Evolutionary conservation across 2,888 invertebrate genomes (phyloP).

Genomic region (Dinocampus coccinellae): DNA sequence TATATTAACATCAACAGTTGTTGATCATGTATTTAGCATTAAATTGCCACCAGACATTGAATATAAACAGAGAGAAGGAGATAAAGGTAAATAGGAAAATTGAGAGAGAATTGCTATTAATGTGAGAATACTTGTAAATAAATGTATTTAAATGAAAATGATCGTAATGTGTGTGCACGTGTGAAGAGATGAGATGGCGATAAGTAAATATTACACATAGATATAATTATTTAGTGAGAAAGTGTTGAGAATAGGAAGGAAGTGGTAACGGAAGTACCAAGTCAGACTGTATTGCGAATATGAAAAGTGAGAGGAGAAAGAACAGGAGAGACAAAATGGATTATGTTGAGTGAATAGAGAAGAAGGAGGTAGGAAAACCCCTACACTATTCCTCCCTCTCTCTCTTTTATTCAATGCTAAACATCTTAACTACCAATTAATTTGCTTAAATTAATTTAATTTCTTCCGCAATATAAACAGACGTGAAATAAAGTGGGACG

Average conservation of each 20-base stretch:
- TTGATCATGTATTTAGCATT: not conserved
- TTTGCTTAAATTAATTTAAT: slow-evolving; percentile 65
- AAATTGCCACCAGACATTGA: not conserved
- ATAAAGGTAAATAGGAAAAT: not conserved
- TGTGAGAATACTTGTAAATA: not conserved
- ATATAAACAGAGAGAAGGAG: not conserved
- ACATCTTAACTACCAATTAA: slow-evolving; percentile 65
- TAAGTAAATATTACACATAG: not conserved
- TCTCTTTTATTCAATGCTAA: slow-evolving; percentile 63
- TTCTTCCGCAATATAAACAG: slow-evolving; percentile 58
- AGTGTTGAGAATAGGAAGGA: slow-evolving; percentile 14
- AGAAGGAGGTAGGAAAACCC: slow-evolving; percentile 45
- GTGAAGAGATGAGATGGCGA: not conserved
- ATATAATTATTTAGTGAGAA: not conserved
- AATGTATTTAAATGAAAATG: not conserved
- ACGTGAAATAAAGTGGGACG: slow-evolving; percentile 41
- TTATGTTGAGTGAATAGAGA: slow-evolving; percentile 32
- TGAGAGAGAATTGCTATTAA: not conserved
- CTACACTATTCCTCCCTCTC: too few species aligned
- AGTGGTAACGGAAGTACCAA: slow-evolving; percentile 10
- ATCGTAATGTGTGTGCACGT: not conserved
- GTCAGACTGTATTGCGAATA: not conserved
- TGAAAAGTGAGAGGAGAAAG: not conserved
- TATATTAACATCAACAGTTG: not conserved
- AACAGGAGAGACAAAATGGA: slow-evolving; percentile 9